phyloP scores from a whole-genome alignment of 2,113 vertebrate genomes.

The Prietella phreatophila region DNA sequence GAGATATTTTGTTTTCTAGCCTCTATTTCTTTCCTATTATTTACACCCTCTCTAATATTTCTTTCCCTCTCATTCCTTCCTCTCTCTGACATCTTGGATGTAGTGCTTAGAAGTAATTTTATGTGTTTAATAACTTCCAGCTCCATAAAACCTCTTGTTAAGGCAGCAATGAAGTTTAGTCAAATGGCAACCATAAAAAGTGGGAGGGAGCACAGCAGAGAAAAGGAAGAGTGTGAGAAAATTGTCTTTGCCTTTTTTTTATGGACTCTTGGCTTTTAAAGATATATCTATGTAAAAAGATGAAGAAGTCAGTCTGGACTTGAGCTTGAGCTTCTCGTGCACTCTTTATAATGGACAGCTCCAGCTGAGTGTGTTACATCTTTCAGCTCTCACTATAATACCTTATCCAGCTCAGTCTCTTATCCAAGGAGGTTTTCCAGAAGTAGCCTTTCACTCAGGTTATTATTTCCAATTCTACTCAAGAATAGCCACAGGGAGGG shows the following conservation, averaged over 20 bases:
- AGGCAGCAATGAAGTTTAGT: constrained; percentile 57
- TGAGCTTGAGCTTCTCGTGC: constrained; percentile 32
- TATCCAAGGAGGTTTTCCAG: constrained; percentile 33
- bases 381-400: background rate
- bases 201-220: constrained; percentile 27
- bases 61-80: background rate
- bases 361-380: constrained; percentile 31
- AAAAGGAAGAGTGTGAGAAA: constrained; percentile 18
- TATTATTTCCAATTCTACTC: constrained; percentile 54
- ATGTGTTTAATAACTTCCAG: constrained; percentile 63
- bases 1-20: constrained; percentile 8
- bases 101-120: constrained; percentile 60
- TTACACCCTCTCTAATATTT: background rate
- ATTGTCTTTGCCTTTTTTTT: background rate
- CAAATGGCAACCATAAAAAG: constrained; percentile 58
- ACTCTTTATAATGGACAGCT: constrained; percentile 31
- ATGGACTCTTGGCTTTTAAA: background rate
- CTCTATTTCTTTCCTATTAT: constrained; percentile 19
- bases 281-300: background rate
- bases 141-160: constrained; percentile 62
- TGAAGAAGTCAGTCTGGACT: constrained; percentile 16
- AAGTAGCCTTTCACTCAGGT: constrained; percentile 45
- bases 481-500: constrained; percentile 47
- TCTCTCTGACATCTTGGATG: constrained; percentile 33
- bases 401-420: constrained; percentile 23